Evolutionary conservation across 2,888 invertebrate genomes (phyloP).

Genomic region (Ochropacha duplaris): DNA sequence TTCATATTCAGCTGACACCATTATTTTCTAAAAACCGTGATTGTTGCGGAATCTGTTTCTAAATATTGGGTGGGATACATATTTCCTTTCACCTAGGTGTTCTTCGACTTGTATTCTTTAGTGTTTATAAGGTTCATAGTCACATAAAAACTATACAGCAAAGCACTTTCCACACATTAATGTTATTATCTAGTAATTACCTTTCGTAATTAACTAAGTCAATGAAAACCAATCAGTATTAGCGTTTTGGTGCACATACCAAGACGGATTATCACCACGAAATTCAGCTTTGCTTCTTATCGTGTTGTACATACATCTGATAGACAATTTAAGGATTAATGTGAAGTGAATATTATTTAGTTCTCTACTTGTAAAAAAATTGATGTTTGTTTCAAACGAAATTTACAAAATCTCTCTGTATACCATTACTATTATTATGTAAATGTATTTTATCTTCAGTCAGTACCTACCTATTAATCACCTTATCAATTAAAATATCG

Average conservation of each 20-base stretch:
- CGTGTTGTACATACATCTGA: slow-evolving; percentile 28
- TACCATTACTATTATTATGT: not conserved
- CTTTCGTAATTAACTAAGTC: slow-evolving; percentile 7
- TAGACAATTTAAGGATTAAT: slow-evolving; percentile 16
- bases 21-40: not conserved
- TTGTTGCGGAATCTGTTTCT: not conserved
- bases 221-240: slow-evolving; percentile 14
- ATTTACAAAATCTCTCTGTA: not conserved
- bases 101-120: not conserved
- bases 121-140: not conserved
- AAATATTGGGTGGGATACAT: not conserved
- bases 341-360: not conserved
- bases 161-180: not conserved
- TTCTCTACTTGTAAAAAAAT: not conserved
- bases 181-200: not conserved
- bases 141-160: not conserved
- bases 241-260: slow-evolving; percentile 13
- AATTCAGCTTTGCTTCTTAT: slow-evolving; percentile 24
- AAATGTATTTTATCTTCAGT: no score
- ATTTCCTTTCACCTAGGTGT: not conserved
- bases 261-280: slow-evolving; percentile 19
- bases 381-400: not conserved
- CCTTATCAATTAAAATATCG: not conserved
- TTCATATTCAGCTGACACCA: no score
- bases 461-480: no score